Evolutionary conservation across 2,888 invertebrate species (phyloP), one percentile per base, ranked within the genome.

Genomic region (Zaprionus lineosus): DNA sequence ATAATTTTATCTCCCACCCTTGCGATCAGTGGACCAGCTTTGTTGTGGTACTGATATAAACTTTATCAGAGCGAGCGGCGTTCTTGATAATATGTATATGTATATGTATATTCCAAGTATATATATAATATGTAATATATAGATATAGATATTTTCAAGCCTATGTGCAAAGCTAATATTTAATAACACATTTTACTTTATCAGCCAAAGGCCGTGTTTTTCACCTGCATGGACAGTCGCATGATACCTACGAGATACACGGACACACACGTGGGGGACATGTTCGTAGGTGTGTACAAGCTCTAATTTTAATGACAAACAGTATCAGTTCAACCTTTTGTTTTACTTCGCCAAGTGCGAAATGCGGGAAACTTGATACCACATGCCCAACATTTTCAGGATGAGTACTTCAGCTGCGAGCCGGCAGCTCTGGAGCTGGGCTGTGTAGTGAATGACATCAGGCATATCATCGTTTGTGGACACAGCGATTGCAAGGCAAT

Each of bases 401-500:
- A 96, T 83, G 96, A 97, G 88, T 93, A 95, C 86, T 96, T 96
- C 3, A 96, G 97, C 81, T 97, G 97, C 76, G 98, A 99, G 90
- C 97, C 98, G 5, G 98, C 98, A 3, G 98, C 98, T 2, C 90
- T 99, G 74, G 98, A 99, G 91, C 92, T 99, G 47, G 98, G 97
- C 15, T 98, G 98, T 89, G 94, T 98, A 12, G 93, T 97, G 29
- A 97, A 98, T 87, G 94, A 96, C 77, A 96, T 98, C 68, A 92
- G 95, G 59, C 97, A 98, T 87, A 94, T 98, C 29, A 96, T 98
- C 65, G 97, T 99, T 2, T 98, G 98, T 88, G 99, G 99, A 0
- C 98, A 99, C 88, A 98, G 98, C 62, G 98, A 99, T 88, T 99
- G 99, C 89, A 98, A 98, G 92, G 98, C 98, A 2, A 98, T 98